Percentiles rank a stretch among this genome's conserved stretches.
These are phyloP conservation scores for Hydrolagus colliei DNA, from an alignment of 2,797 vertebrate species.

Conservation along the genomic window DNA sequence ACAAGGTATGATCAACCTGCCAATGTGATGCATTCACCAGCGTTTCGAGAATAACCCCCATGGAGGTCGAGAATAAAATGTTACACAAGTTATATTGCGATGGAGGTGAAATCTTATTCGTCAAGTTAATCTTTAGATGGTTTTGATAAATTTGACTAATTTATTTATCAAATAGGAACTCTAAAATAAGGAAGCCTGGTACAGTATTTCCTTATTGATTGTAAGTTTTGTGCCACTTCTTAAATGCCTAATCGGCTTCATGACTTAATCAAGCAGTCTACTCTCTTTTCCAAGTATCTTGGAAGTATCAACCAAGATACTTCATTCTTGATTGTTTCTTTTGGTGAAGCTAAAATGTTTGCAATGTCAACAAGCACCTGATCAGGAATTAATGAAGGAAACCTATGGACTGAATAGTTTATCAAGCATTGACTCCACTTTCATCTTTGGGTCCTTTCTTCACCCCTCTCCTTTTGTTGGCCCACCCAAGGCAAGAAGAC, in stretches of 20 bases:
- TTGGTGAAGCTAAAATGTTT: slow-evolving; percentile 28
- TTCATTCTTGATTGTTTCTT: slow-evolving; percentile 20
- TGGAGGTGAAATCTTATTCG: no score
- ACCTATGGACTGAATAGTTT: slow-evolving; percentile 33
- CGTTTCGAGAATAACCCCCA: no score
- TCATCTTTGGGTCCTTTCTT: background rate
- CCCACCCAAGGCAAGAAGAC: slow-evolving; percentile 28
- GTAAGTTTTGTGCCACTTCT: background rate
- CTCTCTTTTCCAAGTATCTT: no score
- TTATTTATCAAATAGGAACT: no score
- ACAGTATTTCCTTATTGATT: background rate
- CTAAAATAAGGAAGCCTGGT: no score
- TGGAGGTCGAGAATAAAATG: no score
- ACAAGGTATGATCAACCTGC: no score
- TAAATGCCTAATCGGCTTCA: background rate
- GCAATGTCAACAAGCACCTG: slow-evolving; percentile 24
- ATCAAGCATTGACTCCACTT: slow-evolving; percentile 22
- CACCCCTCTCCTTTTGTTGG: slow-evolving; percentile 21
- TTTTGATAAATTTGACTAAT: no score
- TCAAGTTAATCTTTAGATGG: no score
- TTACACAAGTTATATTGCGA: no score
- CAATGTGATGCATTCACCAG: no score
- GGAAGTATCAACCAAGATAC: background rate
- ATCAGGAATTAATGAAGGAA: slow-evolving; percentile 6
- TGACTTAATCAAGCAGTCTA: background rate